Evolutionary conservation across 2,888 invertebrate species (phyloP).

Genomic region (Glaucopsyche alexis): DNA sequence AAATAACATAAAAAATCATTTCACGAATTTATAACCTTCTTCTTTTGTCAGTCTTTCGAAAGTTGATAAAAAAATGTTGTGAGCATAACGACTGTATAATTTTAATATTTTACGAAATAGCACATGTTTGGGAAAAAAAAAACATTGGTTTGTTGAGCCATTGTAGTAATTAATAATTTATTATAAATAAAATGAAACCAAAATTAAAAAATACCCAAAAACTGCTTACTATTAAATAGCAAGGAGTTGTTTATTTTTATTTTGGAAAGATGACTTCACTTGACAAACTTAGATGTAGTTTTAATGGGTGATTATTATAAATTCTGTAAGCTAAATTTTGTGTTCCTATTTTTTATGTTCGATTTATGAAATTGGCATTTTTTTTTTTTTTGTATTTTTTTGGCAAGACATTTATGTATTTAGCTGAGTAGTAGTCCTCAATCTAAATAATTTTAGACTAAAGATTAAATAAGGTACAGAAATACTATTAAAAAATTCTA

Average conservation of each 20-base stretch:
- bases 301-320: constrained; percentile 23
- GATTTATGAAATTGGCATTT: constrained; percentile 25
- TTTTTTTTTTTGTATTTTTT: background rate
- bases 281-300: constrained; percentile 8
- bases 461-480: constrained; percentile 11
- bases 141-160: too few relatives aligned
- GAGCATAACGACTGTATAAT: too few relatives aligned
- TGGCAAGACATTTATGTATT: background rate
- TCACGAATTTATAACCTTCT: too few relatives aligned
- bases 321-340: constrained; percentile 25
- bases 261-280: constrained; percentile 10
- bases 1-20: too few relatives aligned
- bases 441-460: constrained; percentile 16
- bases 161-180: too few relatives aligned
- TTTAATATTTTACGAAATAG: too few relatives aligned
- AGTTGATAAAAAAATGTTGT: too few relatives aligned
- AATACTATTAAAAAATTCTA: background rate
- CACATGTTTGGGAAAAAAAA: too few relatives aligned
- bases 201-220: too few relatives aligned
- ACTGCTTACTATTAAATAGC: background rate
- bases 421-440: background rate
- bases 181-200: too few relatives aligned
- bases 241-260: background rate
- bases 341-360: constrained; percentile 27
- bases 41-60: too few relatives aligned